Conservation (phyloP, 2,113 vertebrate species). For the Apus apus region DNA sequence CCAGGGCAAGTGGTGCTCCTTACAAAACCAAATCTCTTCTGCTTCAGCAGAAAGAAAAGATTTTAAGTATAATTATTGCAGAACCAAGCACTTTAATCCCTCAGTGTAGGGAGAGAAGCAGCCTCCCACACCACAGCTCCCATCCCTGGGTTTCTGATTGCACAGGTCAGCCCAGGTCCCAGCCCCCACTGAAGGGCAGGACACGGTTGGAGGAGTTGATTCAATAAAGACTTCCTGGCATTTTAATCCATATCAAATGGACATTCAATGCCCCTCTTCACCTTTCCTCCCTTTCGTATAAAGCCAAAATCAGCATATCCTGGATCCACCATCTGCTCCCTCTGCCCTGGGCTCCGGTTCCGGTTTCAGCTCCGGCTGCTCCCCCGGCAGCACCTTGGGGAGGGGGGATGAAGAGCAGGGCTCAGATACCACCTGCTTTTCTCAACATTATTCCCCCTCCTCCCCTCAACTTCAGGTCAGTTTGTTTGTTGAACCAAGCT, state of each 20-base stretch:
- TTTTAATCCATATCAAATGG: neutral
- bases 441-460: neutral
- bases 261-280: neutral
- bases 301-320: neutral
- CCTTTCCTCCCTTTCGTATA: neutral
- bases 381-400: neutral
- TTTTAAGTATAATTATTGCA: neutral
- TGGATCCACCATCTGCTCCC: neutral
- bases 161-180: neutral
- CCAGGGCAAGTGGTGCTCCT: too few relatives aligned
- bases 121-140: accelerated
- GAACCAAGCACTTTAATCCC: neutral
- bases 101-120: neutral
- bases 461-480: neutral
- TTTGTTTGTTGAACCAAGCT: neutral
- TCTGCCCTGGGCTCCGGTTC: neutral
- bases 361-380: neutral
- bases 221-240: neutral
- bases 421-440: neutral
- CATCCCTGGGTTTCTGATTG: accelerated
- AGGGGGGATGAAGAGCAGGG: neutral
- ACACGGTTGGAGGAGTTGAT: neutral
- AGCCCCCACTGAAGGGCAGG: neutral
- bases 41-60: neutral
- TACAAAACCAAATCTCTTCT: neutral